A percentile compares a stretch with the other conserved stretches of the same genome.
Evolutionary conservation across 2,113 vertebrate genomes (phyloP).

Genomic region (Dinomys branickii): DNA sequence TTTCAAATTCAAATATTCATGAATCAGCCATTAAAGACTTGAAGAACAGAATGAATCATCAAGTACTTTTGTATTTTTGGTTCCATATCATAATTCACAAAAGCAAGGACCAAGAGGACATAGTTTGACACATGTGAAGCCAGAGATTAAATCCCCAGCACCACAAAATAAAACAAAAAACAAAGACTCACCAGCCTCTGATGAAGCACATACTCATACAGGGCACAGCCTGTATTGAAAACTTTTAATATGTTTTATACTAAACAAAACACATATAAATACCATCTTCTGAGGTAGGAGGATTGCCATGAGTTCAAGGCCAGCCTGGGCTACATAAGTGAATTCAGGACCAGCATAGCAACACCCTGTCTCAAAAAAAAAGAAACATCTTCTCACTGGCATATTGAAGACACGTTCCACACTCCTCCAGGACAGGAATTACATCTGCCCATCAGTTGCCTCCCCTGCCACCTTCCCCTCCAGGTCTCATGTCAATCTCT

Average conservation of each 20-base stretch:
- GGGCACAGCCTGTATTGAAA: neutral
- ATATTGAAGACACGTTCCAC: neutral
- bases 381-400: neutral
- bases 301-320: neutral
- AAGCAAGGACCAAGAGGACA: no score
- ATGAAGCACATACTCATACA: neutral
- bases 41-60: constrained; percentile 22
- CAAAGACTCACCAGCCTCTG: neutral
- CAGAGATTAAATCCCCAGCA: neutral
- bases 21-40: constrained; percentile 1
- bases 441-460: no score
- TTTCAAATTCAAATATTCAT: neutral
- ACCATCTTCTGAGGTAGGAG: neutral
- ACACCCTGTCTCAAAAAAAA: neutral
- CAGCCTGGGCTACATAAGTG: neutral
- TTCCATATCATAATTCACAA: neutral
- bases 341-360: neutral
- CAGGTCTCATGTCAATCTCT: neutral
- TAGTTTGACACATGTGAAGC: no score
- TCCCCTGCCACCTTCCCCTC: neutral
- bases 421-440: neutral
- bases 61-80: neutral
- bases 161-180: neutral
- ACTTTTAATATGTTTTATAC: neutral
- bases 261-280: neutral